Evolutionary conservation across 2,113 vertebrate species (phyloP), one percentile per base, ranked within the genome.

Genomic region (Dendrocopos noguchii): DNA sequence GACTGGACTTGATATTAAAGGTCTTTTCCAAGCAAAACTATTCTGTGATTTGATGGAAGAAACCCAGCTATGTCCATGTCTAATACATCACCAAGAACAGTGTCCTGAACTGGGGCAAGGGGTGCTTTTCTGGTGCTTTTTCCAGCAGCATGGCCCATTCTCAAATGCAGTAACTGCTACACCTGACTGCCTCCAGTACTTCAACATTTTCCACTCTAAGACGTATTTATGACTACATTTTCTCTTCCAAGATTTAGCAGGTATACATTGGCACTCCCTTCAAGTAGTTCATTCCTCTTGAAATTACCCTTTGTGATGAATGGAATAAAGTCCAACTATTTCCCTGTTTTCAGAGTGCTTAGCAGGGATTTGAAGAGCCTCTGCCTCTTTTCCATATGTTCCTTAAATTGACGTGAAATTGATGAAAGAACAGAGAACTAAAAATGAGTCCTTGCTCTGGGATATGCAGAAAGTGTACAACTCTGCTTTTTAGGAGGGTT

Each of bases 401-500:
- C 28, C 24, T 65, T 17, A 13, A 64, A 6, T 63, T 25, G 15
- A 36, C 4, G 5, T 28, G 44, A 44, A 31, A 42, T 34, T 0
- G 2, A 25, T 31, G 44, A 50, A 29, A 70, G 44, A 65, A 42
- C 29, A 12, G 53, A 24, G 21, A 42, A 68, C 47, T 11, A 15
- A 29, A 34, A 39, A 6, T 1, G 28, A 25, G 50, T 6, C 60
- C 27, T 19, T 55, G 46, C 13, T 27, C 9, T 44, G 50, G 21
- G 2, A 18, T 14, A 3, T 4, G 6, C 14, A 55, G 28, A 73
- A 53, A 65, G 27, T 2, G 3, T 13, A 3, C 16, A 36, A 1
- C 29, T 92, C 33, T 75, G 29, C 10, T 47, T 84, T 63, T 22
- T 3, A 24, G 53, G 61, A 56, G 2, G 1, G 44, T 64, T 33